phyloP scores from a whole-genome alignment of 2,888 invertebrate genomes.

The Paralinhomoeus sp. region DNA sequence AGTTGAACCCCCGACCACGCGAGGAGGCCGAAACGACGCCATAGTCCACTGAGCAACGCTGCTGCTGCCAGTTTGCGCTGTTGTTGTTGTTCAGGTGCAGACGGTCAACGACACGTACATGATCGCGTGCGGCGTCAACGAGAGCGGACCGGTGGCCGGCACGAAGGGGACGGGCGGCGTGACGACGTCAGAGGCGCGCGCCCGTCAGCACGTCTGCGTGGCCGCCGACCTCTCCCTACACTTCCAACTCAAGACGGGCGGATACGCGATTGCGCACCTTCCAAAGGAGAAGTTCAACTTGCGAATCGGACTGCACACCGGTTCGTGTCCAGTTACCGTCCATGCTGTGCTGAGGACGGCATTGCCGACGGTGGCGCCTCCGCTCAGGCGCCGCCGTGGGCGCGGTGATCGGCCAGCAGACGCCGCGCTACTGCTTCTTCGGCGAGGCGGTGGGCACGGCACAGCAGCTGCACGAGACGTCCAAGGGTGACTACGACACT shows the following conservation, averaged over 20 bases:
- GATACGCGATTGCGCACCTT: neutral
- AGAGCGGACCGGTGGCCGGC: neutral
- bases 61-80: too few relatives aligned
- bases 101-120: conserved; percentile 5
- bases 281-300: conserved; percentile 1
- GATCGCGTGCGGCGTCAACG: conserved; percentile 1
- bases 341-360: too few relatives aligned
- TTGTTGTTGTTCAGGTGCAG: conserved; percentile 2
- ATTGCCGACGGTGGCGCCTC: too few relatives aligned
- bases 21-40: too few relatives aligned
- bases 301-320: neutral
- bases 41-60: too few relatives aligned
- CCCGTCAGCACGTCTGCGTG: neutral
- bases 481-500: neutral
- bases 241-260: neutral
- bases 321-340: neutral
- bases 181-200: too few relatives aligned
- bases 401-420: neutral
- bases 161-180: neutral
- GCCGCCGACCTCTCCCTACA: conserved; percentile 1
- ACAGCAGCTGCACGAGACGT: neutral
- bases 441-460: neutral
- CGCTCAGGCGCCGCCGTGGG: neutral
- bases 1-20: too few relatives aligned
- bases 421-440: conserved; percentile 1